These are phyloP conservation scores for Mesembrinibis cayennensis DNA, from an alignment of 2,113 vertebrate genomes.

Conservation along the genomic window DNA sequence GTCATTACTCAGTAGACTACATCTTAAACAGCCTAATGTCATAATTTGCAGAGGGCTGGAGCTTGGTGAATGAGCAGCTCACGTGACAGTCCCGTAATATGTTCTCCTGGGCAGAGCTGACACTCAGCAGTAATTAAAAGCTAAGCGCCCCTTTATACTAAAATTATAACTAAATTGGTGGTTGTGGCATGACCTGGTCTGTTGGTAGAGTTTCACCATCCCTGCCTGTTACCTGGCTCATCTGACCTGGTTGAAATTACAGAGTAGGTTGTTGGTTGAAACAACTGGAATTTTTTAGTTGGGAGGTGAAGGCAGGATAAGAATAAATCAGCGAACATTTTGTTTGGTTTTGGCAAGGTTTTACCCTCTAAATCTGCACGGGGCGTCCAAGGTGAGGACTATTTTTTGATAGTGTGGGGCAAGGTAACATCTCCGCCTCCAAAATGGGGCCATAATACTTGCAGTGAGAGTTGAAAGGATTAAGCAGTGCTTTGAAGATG, in stretches of 20 bases:
- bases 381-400: background rate
- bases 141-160: background rate
- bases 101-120: background rate
- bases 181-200: background rate
- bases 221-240: background rate
- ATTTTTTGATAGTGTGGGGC: background rate
- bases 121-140: background rate
- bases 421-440: background rate
- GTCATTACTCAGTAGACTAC: background rate
- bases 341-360: background rate
- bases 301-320: background rate
- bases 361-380: background rate
- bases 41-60: background rate
- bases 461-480: conserved; percentile 34
- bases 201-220: background rate
- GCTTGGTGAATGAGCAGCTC: background rate
- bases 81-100: background rate
- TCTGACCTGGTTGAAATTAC: background rate
- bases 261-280: background rate
- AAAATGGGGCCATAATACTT: background rate
- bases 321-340: background rate
- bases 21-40: background rate
- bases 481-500: conserved; percentile 49
- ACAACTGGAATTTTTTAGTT: background rate
- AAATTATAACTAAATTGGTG: background rate